Evolutionary conservation across 92 coral and sea anemone species (phyloP), one percentile per base, ranked within the genome.

Genomic region (Zoanthus gigantus): DNA sequence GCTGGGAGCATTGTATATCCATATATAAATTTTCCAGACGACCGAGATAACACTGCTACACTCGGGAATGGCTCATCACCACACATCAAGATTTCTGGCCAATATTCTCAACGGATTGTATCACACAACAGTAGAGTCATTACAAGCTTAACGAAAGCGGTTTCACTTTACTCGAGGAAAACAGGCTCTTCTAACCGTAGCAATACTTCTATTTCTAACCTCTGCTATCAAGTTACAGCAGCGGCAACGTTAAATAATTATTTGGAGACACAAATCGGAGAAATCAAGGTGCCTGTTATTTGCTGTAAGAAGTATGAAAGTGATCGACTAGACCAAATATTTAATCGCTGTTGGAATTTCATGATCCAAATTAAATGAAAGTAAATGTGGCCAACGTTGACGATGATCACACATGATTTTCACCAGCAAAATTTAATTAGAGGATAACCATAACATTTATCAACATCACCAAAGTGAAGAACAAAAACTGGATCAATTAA

Each of bases 201-300:
- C 71, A 66, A 66, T 6, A 66, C 71, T 66, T 16, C 37, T 67
- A 67, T 67, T 67, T 67, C 72, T 67, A 67, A 13, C 75, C 50
- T 71, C 75, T 71, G 75, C 47, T 71, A 71, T 71, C 75, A 71
- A 71, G 75, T 71, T 71, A 71, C 75, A 71, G 75, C 75, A 29
- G 75, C 75, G 75, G 32, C n/a, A 30, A 71, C 48, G 48, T 32
- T 46, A 71, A 71, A 71, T 71, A 71, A 71, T 71, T 71, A 71
- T 71, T 71, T 71, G 46, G 75, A 32, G 50, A 71, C 75, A 71
- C 75, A 71, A 71, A 71, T 71, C 48, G 75, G 50, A 71, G 75
- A 15, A 69, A 69, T 69, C 46, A 37, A 30, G 74, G 48, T 46
- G 48, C 75, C 75, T 71, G 75, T 71, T 32, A 71, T 71, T 71